Percentiles rank a stretch among this genome's conserved stretches.
These are phyloP conservation scores for Morus bassanus DNA, from an alignment of 2,797 vertebrate species.

Conservation along the genomic window DNA sequence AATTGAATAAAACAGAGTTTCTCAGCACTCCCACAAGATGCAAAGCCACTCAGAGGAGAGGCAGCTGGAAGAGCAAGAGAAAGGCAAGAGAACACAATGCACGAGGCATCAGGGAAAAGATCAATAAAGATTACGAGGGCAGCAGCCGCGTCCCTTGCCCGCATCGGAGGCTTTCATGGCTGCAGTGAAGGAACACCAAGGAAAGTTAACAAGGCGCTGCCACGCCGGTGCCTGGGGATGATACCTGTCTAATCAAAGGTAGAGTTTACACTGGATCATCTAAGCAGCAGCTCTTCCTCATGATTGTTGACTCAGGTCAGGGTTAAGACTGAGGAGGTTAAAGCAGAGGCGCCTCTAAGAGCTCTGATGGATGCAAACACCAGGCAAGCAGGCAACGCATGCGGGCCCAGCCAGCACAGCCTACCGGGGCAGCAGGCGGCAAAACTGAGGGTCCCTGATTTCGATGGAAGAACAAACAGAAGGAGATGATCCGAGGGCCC, in stretches of 20 bases:
- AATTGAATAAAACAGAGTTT: neutral
- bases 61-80: conserved; percentile 3
- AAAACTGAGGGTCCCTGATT: neutral
- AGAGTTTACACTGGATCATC: conserved; percentile 48
- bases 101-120: conserved; percentile 11
- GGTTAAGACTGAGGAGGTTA: conserved; percentile 41
- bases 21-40: conserved; percentile 1
- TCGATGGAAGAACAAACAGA: neutral
- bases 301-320: conserved; percentile 48
- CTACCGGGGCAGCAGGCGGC: neutral
- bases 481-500: neutral
- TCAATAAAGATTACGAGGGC: conserved; percentile 61
- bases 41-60: neutral
- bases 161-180: neutral
- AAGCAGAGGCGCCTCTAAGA: neutral
- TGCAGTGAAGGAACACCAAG: conserved; percentile 8
- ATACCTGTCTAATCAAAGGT: conserved; percentile 51
- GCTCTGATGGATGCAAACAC: conserved; percentile 35
- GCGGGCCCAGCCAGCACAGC: neutral
- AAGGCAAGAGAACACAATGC: conserved; percentile 24
- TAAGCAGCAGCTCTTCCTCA: conserved; percentile 1
- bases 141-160: conserved; percentile 1
- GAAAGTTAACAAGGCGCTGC: conserved; percentile 26
- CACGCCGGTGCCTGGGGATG: neutral
- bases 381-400: neutral